Evolutionary conservation across 2,888 invertebrate species (phyloP).

Genomic region (Pycnomerus fuliginosus): DNA sequence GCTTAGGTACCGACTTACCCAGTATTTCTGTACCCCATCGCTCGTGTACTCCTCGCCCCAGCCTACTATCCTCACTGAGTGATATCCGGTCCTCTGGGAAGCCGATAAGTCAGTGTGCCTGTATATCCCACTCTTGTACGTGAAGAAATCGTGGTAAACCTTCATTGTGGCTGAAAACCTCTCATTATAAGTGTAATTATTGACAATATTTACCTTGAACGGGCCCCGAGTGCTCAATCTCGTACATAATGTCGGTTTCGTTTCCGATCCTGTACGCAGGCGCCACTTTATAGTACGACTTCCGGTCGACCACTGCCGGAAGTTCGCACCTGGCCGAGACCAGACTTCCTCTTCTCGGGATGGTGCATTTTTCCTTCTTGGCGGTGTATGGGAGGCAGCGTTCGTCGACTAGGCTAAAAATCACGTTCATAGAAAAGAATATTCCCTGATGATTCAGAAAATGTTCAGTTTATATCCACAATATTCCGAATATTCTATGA

Average conservation of each 20-base stretch:
- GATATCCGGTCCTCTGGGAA: conserved; percentile 67
- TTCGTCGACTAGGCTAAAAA: conserved; percentile 76
- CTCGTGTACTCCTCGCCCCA: conserved; percentile 78
- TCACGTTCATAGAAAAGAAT: too few species aligned
- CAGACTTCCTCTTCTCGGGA: conserved; percentile 55
- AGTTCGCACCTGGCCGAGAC: conserved; percentile 59
- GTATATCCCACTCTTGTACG: conserved; percentile 85
- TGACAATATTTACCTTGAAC: conserved; percentile 70
- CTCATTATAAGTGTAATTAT: conserved; percentile 1
- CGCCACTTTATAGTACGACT: conserved; percentile 67
- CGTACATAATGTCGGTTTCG: conserved; percentile 87
- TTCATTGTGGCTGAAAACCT: conserved; percentile 75
- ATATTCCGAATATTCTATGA: too few species aligned
- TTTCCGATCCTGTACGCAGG: conserved; percentile 74
- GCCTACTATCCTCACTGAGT: conserved; percentile 89
- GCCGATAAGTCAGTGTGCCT: conserved; percentile 59
- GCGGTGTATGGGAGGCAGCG: conserved; percentile 82
- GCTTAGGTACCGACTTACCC: too few species aligned
- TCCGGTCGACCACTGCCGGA: conserved; percentile 56
- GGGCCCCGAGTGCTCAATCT: conserved; percentile 87
- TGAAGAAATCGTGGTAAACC: conserved; percentile 90
- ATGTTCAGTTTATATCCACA: too few species aligned
- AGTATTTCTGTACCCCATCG: conserved; percentile 69
- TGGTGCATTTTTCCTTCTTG: conserved; percentile 62
- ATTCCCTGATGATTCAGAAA: too few species aligned